Evolutionary conservation across 2,888 invertebrate genomes (phyloP).

Genomic region (Caenorhabditis sp.): DNA sequence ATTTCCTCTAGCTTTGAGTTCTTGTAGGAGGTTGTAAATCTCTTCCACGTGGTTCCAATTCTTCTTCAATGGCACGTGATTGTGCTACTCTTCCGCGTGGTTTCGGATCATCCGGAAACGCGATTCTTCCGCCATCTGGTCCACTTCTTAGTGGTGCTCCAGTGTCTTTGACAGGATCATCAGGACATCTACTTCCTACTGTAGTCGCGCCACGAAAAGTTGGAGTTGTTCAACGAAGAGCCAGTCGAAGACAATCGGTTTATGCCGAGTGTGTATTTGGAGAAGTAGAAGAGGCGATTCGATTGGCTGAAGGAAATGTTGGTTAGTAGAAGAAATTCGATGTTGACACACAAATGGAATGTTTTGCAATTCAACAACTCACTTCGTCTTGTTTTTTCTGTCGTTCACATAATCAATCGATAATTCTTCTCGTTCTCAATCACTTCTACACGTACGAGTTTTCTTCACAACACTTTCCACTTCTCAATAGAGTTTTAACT

Average conservation of each 20-base stretch:
- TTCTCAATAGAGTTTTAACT: neutral
- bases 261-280: conserved; percentile 50
- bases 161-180: conserved; percentile 30
- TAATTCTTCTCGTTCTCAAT: neutral
- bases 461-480: neutral
- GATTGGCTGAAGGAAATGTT: conserved; percentile 15
- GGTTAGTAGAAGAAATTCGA: conserved; percentile 33
- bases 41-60: conserved; percentile 35
- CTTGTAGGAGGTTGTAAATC: conserved; percentile 47
- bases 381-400: neutral
- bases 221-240: conserved; percentile 44
- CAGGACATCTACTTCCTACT: conserved; percentile 37
- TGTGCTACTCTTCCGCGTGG: conserved; percentile 51
- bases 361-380: neutral
- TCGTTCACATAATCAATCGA: neutral
- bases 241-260: conserved; percentile 47
- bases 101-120: conserved; percentile 21
- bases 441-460: neutral
- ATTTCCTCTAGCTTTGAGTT: no score
- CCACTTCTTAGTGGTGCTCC: conserved; percentile 34
- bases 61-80: conserved; percentile 24
- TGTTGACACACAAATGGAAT: conserved; percentile 3
- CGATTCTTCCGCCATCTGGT: conserved; percentile 42
- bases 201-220: conserved; percentile 30
- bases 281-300: conserved; percentile 38